Percentiles rank a stretch among this genome's conserved stretches.
These are phyloP conservation scores for Hucho hucho DNA, from an alignment of 2,113 vertebrate species.

Conservation along the genomic window DNA sequence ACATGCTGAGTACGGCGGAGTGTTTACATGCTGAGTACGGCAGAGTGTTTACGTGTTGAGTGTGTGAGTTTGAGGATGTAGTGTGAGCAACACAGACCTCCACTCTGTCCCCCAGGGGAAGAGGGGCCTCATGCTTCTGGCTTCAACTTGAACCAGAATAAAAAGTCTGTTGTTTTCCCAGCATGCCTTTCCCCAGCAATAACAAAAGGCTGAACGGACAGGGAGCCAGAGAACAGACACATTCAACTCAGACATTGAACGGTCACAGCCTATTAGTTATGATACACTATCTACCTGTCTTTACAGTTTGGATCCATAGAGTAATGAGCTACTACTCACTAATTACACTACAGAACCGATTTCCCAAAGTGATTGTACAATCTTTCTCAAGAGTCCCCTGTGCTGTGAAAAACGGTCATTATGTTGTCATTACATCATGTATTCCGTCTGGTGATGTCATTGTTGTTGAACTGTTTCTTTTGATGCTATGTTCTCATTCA, in stretches of 20 bases:
- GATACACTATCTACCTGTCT: slow-evolving; percentile 35
- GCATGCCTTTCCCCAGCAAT: slow-evolving; percentile 7
- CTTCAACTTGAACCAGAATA: not conserved
- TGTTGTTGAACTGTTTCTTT: not conserved
- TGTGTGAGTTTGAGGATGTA: not conserved
- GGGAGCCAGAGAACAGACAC: slow-evolving; percentile 28
- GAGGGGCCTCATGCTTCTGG: slow-evolving; percentile 1
- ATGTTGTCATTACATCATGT: not conserved
- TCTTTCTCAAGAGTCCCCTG: too few relatives aligned
- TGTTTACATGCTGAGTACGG: not conserved
- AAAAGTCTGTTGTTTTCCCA: slow-evolving; percentile 16
- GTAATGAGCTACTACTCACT: not conserved
- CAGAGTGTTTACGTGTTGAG: not conserved
- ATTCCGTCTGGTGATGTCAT: not conserved
- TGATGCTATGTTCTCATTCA: not conserved
- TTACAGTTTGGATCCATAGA: slow-evolving; percentile 38
- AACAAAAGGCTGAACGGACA: slow-evolving; percentile 38
- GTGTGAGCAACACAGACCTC: not conserved
- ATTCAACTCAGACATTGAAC: slow-evolving; percentile 44
- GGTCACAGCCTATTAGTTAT: slow-evolving; percentile 37
- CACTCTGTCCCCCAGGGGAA: slow-evolving; percentile 8
- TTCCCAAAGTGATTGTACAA: not conserved
- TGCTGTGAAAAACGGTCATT: slow-evolving; percentile 2
- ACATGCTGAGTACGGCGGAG: not conserved
- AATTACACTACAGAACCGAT: not conserved